Conservation (phyloP, 2,113 vertebrate genomes). For the Triplophysa rosa region DNA sequence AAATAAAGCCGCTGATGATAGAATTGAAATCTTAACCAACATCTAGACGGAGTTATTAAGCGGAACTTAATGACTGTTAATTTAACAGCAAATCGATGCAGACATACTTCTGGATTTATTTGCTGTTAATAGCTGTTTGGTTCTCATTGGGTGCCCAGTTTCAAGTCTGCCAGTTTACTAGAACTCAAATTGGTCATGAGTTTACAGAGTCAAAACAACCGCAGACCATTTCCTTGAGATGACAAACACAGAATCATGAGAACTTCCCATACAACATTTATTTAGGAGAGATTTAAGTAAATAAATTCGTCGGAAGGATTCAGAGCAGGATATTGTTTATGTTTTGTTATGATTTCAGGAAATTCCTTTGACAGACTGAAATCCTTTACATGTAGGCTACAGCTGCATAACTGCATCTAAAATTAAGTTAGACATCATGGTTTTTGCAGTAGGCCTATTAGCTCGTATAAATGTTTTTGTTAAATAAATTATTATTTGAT, state of each 20-base stretch:
- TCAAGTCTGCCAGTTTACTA: constrained; percentile 6
- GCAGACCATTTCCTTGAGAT: not conserved
- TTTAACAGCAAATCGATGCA: not conserved
- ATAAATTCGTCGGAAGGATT: constrained; percentile 7
- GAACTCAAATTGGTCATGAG: not conserved
- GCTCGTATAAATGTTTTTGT: too few relatives aligned
- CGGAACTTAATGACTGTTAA: not conserved
- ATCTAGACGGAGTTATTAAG: not conserved
- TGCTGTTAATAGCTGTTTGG: not conserved
- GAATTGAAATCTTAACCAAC: not conserved
- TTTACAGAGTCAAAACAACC: not conserved
- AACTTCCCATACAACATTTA: constrained; percentile 7
- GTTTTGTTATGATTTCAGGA: constrained; percentile 16
- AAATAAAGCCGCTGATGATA: not conserved
- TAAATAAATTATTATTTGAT: too few relatives aligned
- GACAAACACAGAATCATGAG: constrained; percentile 18
- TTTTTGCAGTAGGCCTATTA: not conserved
- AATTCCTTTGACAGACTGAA: not conserved
- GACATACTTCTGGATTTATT: not conserved
- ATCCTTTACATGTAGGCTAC: not conserved
- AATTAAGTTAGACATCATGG: not conserved
- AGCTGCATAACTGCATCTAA: not conserved
- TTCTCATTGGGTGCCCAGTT: not conserved
- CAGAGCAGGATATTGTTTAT: constrained; percentile 5
- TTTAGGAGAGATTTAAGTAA: constrained; percentile 5